Evolutionary conservation across 2,888 invertebrate genomes (phyloP).

Genomic region (Cantharis rufa): DNA sequence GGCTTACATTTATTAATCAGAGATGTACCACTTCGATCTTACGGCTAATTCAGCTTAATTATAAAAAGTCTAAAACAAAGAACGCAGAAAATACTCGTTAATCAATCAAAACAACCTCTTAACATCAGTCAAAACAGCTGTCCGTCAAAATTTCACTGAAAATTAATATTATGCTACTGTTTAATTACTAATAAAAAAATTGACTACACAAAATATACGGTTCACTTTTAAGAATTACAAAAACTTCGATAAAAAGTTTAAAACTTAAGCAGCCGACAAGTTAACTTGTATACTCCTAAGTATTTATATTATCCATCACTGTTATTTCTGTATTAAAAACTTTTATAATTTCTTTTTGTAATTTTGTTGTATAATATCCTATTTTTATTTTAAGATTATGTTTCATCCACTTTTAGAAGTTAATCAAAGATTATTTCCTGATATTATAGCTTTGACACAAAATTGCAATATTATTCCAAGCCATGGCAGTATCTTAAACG

Average conservation of each 20-base stretch:
- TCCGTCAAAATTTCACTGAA: no score
- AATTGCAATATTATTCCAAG: not conserved
- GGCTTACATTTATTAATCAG: no score
- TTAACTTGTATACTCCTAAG: not conserved
- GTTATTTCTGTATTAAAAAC: not conserved
- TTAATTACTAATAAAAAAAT: not conserved
- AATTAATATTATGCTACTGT: not conserved
- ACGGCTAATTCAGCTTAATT: no score
- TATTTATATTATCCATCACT: not conserved
- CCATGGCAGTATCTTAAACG: not conserved
- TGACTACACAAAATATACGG: not conserved
- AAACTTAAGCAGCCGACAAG: not conserved
- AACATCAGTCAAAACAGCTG: no score
- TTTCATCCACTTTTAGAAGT: not conserved
- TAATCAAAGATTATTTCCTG: not conserved
- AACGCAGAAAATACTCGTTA: no score
- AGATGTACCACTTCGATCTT: no score
- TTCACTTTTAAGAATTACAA: not conserved
- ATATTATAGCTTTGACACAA: not conserved
- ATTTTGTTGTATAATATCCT: not conserved
- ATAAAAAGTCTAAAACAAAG: no score
- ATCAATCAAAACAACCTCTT: no score
- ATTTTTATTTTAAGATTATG: not conserved
- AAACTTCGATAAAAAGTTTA: not conserved
- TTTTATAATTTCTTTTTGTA: not conserved